These are phyloP conservation scores for Nephila pilipes DNA, from an alignment of 1,140 invertebrate genomes.

Conservation along the genomic window DNA sequence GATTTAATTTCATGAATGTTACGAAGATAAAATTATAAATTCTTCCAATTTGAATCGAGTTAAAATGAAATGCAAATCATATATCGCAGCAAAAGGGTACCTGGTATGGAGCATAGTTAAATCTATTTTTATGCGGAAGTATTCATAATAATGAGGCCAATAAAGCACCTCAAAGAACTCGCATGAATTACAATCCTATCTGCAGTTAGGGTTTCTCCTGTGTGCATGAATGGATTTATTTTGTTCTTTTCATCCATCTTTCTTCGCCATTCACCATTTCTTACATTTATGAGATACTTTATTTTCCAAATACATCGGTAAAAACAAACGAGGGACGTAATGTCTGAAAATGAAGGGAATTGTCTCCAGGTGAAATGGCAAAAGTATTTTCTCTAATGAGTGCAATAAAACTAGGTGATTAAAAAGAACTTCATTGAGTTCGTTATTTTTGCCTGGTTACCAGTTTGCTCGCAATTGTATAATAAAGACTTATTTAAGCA, in stretches of 20 bases:
- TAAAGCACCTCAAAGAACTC: background rate
- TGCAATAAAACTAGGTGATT: conserved; percentile 62
- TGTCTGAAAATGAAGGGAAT: conserved; percentile 47
- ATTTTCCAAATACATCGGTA: conserved; percentile 32
- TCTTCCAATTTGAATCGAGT: background rate
- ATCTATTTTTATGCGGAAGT: background rate
- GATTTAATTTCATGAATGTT: background rate
- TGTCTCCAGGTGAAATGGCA: conserved; percentile 21
- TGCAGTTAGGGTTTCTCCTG: conserved; percentile 4
- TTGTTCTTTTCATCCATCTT: conserved; percentile 13
- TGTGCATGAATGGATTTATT: conserved; percentile 6
- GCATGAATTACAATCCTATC: conserved; percentile 22
- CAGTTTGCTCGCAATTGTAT: background rate
- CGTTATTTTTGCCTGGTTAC: conserved; percentile 30
- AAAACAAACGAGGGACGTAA: conserved; percentile 42
- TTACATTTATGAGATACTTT: conserved; percentile 33
- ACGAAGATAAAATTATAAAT: background rate
- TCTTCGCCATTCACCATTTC: conserved; percentile 26
- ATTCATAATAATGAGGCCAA: conserved; percentile 22
- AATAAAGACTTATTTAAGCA: conserved; percentile 45
- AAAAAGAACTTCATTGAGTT: conserved; percentile 43
- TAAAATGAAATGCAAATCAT: background rate
- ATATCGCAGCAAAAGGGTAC: background rate
- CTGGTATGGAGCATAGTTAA: background rate
- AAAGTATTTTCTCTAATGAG: conserved; percentile 52